These are phyloP conservation scores for Trachemys scripta DNA, from an alignment of 2,113 vertebrate species.

Conservation along the genomic window DNA sequence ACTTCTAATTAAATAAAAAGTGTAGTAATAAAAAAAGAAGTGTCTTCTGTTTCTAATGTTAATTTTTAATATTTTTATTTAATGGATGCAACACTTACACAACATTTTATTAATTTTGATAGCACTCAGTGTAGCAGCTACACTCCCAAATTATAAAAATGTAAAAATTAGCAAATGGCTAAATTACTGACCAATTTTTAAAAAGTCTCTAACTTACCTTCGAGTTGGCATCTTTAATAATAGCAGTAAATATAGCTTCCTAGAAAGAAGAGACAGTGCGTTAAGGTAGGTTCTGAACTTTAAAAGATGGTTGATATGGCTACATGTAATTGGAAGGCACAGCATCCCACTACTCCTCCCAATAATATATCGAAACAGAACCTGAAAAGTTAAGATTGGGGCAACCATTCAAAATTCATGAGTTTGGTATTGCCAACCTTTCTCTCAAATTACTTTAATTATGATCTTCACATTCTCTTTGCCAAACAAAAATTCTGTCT, in stretches of 20 bases:
- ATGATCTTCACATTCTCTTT: neutral
- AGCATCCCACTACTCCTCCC: fast-evolving
- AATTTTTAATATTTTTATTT: neutral
- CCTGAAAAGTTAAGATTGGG: neutral
- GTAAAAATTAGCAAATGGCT: neutral
- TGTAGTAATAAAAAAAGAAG: neutral
- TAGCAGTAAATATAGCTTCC: constrained; percentile 82
- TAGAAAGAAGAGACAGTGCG: constrained; percentile 24
- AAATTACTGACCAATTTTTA: neutral
- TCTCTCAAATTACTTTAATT: neutral
- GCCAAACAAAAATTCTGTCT: neutral
- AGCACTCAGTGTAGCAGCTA: neutral
- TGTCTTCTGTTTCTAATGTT: neutral
- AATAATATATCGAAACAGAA: neutral
- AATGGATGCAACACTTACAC: neutral
- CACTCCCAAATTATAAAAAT: neutral
- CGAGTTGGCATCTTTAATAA: constrained; percentile 80
- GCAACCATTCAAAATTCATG: neutral
- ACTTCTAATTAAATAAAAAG: neutral
- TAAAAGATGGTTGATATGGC: neutral
- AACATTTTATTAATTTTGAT: neutral
- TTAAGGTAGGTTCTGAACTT: neutral
- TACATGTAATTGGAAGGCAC: neutral
- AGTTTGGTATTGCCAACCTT: fast-evolving
- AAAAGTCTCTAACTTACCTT: constrained; percentile 71